phyloP scores from a whole-genome alignment of 2,888 invertebrate species.

The Micoletzkya japonica region DNA sequence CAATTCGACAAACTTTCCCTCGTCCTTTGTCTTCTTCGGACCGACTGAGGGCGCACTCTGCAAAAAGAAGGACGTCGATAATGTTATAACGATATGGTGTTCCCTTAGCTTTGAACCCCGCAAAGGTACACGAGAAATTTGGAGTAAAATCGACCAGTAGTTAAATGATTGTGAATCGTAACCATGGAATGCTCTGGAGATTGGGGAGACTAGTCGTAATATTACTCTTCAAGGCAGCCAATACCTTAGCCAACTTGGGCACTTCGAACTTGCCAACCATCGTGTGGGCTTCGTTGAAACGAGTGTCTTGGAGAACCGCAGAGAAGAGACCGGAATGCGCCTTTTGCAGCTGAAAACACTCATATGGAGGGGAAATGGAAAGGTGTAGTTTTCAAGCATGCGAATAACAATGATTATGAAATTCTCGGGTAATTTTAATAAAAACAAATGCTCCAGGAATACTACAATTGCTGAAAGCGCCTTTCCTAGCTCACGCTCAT shows the following conservation, averaged over 20 bases:
- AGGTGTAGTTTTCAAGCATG: background rate
- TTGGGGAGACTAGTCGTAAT: background rate
- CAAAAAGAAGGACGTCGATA: background rate
- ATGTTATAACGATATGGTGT: no score
- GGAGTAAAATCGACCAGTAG: background rate
- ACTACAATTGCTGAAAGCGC: no score
- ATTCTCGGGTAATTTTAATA: no score
- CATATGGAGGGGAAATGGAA: background rate
- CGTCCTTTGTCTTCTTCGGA: constrained; percentile 72
- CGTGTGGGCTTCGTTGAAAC: constrained; percentile 38
- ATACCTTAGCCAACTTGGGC: constrained; percentile 10
- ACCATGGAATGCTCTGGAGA: background rate
- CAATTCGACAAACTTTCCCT: constrained; percentile 93
- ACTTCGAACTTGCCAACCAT: constrained; percentile 40
- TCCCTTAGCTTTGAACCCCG: no score
- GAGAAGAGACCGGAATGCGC: constrained; percentile 37
- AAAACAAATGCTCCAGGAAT: no score
- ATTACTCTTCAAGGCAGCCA: background rate
- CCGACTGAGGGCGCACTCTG: background rate
- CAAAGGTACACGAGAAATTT: no score
- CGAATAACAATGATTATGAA: no score
- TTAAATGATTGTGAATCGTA: background rate
- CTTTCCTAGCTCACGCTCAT: no score
- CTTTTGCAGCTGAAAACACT: constrained; percentile 37
- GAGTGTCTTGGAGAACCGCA: constrained; percentile 37